Conservation (phyloP, 92 coral and sea anemone genomes). For the Montipora capitata region DNA sequence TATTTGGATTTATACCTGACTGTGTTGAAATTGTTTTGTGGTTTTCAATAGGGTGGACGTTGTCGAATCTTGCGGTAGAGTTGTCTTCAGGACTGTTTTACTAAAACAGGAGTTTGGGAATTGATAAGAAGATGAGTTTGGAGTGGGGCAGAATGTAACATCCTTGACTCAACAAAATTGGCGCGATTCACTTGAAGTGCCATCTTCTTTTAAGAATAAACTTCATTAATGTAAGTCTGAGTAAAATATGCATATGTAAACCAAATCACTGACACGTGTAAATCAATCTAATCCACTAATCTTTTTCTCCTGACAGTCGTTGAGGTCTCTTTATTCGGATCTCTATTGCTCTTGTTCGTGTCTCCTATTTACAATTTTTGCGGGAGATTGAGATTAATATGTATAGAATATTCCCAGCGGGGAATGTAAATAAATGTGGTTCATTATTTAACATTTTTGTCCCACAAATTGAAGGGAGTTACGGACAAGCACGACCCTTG, state of each 20-base stretch:
- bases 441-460: conserved; percentile 46
- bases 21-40: not conserved
- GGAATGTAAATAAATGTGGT: conserved; percentile 42
- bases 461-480: conserved; percentile 35
- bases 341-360: not conserved
- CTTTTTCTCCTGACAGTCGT: not conserved
- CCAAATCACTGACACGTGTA: conserved; percentile 25
- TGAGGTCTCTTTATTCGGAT: not conserved
- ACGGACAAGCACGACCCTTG: conserved; percentile 34
- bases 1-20: not conserved
- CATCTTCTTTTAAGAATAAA: not conserved
- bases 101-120: not conserved
- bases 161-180: not conserved
- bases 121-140: not conserved
- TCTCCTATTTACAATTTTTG: conserved; percentile 11
- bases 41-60: not conserved
- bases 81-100: not conserved
- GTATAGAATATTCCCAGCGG: conserved; percentile 34
- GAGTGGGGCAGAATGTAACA: not conserved
- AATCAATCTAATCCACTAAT: not conserved
- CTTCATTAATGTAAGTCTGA: not conserved
- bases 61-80: not conserved
- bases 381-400: conserved; percentile 23
- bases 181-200: conserved; percentile 20
- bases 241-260: conserved; percentile 23